Conservation (phyloP, 2,888 invertebrate genomes). For the Phengaris alcon region DNA sequence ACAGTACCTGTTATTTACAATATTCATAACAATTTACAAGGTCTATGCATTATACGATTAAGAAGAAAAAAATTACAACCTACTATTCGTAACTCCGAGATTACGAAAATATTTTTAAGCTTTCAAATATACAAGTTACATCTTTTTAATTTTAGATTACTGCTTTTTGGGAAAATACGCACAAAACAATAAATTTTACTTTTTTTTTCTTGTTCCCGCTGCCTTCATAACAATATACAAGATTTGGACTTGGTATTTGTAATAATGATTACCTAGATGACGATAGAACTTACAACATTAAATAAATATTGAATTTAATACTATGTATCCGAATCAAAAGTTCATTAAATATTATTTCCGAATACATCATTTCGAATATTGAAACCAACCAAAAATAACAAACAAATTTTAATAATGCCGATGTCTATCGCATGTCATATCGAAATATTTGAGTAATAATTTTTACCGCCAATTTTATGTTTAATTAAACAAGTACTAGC, state of each 20-base stretch:
- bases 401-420: not conserved
- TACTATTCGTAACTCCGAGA: not conserved
- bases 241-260: not conserved
- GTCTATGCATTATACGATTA: conserved; percentile 23
- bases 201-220: too few relatives aligned
- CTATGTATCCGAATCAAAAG: not conserved
- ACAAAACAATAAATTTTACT: too few relatives aligned
- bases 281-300: too few relatives aligned
- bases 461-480: conserved; percentile 2
- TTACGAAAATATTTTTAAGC: too few relatives aligned
- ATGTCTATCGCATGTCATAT: not conserved
- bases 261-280: not conserved
- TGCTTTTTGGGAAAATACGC: too few relatives aligned
- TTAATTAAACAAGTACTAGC: not conserved
- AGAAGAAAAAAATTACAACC: not conserved
- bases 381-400: not conserved
- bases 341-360: not conserved
- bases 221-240: not conserved
- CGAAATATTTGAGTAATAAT: not conserved
- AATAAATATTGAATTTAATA: not conserved
- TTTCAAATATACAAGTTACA: too few relatives aligned
- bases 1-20: conserved; percentile 57
- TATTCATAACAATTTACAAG: conserved; percentile 18
- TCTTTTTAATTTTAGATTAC: too few relatives aligned
- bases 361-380: not conserved